Evolutionary conservation across 2,113 vertebrate species (phyloP), one percentile per base, ranked within the genome.

Genomic region (Poecile atricapillus): DNA sequence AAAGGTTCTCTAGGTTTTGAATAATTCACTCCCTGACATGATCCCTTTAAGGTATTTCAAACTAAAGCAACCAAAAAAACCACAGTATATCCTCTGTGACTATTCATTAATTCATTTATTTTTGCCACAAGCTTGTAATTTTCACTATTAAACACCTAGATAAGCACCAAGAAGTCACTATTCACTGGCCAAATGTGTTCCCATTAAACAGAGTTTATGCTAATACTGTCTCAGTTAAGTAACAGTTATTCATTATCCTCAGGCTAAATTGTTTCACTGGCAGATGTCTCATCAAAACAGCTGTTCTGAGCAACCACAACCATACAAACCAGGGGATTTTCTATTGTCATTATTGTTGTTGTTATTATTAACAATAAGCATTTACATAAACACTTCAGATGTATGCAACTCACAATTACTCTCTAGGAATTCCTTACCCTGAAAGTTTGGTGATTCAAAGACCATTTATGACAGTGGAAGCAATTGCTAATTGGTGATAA

Each of bases 251-350:
- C 83, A 69, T 95, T 96, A 92, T 95, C 95, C 87, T 91, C 87
- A 18, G 94, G 94, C 93, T 84, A 91, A 94, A 95, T 91, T 85
- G 89, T 95, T 95, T 93, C 89, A 62, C 74, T 89, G 94, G 81
- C 95, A 95, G 95, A 97, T 95, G 94, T 95, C 95, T 95, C 87
- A 91, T 95, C 94, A 89, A 93, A 96, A 89, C 94, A 95, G 81
- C 80, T 96, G 93, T 93, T 95, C 74, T 73, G 83, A 93, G 65
- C 62, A 93, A 76, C 73, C 49, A 75, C 77, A 89, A 68, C 81
- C 81, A 53, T 37, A 53, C 64, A 89, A 93, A 95, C 58, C 10
- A 64, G 70, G 68, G 73, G 74, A 83, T 93, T 92, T 73, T 92
- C 93, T 91, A 92, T 94, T 96, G 91, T 94, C 73, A 37, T 81